These are phyloP conservation scores for Andrena marginata DNA, from an alignment of 2,888 invertebrate genomes.

Conservation along the genomic window DNA sequence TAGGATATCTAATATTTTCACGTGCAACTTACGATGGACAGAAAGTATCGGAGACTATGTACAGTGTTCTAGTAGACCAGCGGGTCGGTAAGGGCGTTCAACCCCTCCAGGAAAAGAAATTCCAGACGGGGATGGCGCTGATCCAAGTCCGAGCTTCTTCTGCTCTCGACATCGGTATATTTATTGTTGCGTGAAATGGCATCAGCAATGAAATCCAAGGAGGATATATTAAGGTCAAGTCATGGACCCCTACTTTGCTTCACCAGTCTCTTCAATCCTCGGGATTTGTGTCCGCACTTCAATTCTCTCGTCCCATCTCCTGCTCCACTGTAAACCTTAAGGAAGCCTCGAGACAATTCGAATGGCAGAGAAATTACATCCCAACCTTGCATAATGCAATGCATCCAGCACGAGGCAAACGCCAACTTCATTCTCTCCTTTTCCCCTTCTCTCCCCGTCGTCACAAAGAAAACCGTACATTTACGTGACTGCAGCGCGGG, in stretches of 20 bases:
- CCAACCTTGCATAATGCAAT: neutral
- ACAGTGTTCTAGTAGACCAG: slow-evolving; percentile 16
- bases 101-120: slow-evolving; percentile 31
- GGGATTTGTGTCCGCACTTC: neutral
- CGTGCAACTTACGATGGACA: neutral
- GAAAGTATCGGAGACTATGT: slow-evolving; percentile 2
- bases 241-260: neutral
- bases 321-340: too few species aligned
- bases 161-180: slow-evolving; percentile 50
- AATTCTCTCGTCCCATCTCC: neutral
- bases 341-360: too few species aligned
- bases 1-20: neutral
- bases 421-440: neutral
- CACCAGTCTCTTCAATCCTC: neutral
- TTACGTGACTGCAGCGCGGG: neutral
- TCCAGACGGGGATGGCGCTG: slow-evolving; percentile 49
- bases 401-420: neutral
- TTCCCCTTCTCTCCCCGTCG: neutral
- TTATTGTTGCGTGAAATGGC: slow-evolving; percentile 52
- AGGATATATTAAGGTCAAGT: neutral
- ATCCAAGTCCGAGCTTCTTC: slow-evolving; percentile 50
- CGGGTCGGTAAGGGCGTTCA: slow-evolving; percentile 31
- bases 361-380: neutral
- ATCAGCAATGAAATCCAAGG: slow-evolving; percentile 34
- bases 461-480: neutral